Percentiles rank a stretch among this genome's conserved stretches.
These are phyloP conservation scores for Pseudococcus jackbeardsleyi DNA, from an alignment of 2,888 invertebrate species.

Conservation along the genomic window DNA sequence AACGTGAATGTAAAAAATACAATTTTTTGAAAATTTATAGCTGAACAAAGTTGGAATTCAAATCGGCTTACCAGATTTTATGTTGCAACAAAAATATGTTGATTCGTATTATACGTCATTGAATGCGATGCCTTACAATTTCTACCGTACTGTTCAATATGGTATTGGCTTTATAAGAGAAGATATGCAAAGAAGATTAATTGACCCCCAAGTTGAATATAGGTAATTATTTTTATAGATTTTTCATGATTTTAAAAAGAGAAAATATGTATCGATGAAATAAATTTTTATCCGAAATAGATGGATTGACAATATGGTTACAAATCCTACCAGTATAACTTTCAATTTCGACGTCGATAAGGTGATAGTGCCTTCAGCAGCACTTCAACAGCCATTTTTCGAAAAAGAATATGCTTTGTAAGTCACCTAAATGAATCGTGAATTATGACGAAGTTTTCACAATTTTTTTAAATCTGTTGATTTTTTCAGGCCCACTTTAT, in stretches of 20 bases:
- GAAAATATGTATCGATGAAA: too few species aligned
- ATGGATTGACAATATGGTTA: conserved; percentile 69
- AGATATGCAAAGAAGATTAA: conserved; percentile 70
- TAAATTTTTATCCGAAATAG: conserved; percentile 65
- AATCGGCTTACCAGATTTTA: conserved; percentile 71
- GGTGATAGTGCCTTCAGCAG: conserved; percentile 71
- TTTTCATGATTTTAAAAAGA: not conserved
- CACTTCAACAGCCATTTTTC: conserved; percentile 71
- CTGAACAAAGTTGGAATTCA: conserved; percentile 71
- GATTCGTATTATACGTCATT: conserved; percentile 71
- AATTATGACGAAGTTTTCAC: not conserved
- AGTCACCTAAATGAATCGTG: conserved; percentile 66
- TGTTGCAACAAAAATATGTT: conserved; percentile 69
- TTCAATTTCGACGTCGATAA: conserved; percentile 72
- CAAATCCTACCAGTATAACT: conserved; percentile 69
- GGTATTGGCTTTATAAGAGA: conserved; percentile 71
- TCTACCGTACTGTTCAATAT: conserved; percentile 73
- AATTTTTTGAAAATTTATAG: conserved; percentile 68
- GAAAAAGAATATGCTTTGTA: conserved; percentile 71
- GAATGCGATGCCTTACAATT: conserved; percentile 72
- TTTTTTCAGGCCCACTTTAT: conserved; percentile 71
- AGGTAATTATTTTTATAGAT: conserved; percentile 67
- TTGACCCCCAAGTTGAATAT: conserved; percentile 70
- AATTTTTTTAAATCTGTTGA: too few species aligned
- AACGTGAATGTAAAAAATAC: not conserved